A percentile compares a stretch with the other conserved stretches of the same genome.
phyloP scores from a whole-genome alignment of 1,140 invertebrate species.

The Probaryconus sp. region DNA sequence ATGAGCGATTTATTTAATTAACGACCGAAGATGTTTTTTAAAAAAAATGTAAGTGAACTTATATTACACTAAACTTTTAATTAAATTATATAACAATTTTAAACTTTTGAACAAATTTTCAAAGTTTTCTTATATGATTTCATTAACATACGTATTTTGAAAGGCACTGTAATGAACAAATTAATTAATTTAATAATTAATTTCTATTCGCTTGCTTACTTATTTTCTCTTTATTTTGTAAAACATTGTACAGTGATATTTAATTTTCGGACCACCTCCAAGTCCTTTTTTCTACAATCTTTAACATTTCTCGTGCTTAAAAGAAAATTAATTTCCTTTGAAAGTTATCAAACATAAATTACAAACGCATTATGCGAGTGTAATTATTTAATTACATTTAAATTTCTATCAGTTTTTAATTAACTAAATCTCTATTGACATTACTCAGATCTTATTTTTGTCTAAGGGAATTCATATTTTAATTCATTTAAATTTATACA shows the following conservation, averaged over 20 bases:
- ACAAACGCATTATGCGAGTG: slow-evolving; percentile 10
- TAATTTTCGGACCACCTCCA: slow-evolving; percentile 6
- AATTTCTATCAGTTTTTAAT: slow-evolving; percentile 11
- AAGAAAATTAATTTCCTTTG: slow-evolving; percentile 11
- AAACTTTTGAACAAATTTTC: slow-evolving; percentile 12
- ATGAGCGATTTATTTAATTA: slow-evolving; percentile 24
- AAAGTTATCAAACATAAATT: slow-evolving; percentile 21
- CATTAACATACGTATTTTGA: slow-evolving; percentile 30
- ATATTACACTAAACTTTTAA: slow-evolving; percentile 27
- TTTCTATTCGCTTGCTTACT: slow-evolving; percentile 7
- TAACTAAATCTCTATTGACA: slow-evolving; percentile 2
- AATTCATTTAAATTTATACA: slow-evolving; percentile 6
- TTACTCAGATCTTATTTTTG: neutral
- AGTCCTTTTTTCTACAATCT: slow-evolving; percentile 1
- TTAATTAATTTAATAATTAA: slow-evolving; percentile 31
- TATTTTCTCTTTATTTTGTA: slow-evolving; percentile 16
- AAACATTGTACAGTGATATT: slow-evolving; percentile 17
- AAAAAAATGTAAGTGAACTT: slow-evolving; percentile 24
- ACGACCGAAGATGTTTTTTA: slow-evolving; percentile 15
- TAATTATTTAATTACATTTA: slow-evolving; percentile 1
- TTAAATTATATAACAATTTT: slow-evolving; percentile 27
- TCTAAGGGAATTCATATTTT: neutral
- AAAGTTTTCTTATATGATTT: slow-evolving; percentile 26
- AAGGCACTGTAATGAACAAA: slow-evolving; percentile 28
- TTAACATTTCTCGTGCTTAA: slow-evolving; percentile 8